Evolutionary conservation across 2,113 vertebrate genomes (phyloP), one percentile per base, ranked within the genome.

Genomic region (Globicephala melas): DNA sequence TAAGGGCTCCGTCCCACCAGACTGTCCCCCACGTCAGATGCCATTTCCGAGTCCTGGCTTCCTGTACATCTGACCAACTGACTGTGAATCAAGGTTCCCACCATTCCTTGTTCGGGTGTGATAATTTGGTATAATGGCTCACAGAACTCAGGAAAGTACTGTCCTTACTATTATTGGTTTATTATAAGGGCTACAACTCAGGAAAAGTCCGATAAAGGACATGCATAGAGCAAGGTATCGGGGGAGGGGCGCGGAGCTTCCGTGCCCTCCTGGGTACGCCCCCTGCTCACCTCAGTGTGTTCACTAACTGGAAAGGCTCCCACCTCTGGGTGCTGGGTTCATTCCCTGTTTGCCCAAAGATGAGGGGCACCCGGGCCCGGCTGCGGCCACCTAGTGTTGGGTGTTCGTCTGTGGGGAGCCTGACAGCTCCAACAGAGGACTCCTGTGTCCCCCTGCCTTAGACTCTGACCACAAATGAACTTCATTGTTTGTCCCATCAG

Each of bases 21-120:
- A 25, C 44, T 9, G 18, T 26, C 18, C 11, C 36, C 47, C 10
- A 5, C 3, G n/a, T 70, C 53, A 14, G 18, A 50, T 0, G 0
- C 38, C 26, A 26, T 0, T n/a, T 7, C 0, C 8, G 41, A 28
- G 82, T 55, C 55, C 21, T 0, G 3, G n/a, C n/a, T 67, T 65
- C 44, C 21, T 9, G 5, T 36, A 53, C 28, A n/a, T 67, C 79
- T 58, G 50, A 73, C 25, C 58, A 25, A 28, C 1, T 5, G 74
- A 23, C 76, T 60, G 0, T 31, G 44, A 33, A 23, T 92, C 67
- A 81, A 36, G 17, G 44, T 70, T 31, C 67, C 73, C 44, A 28
- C 5, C 8, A 1, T 21, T 10, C 41, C n/a, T 41, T 81, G 33
- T 80, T n/a, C 31, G 20, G 38, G 53, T 50, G 44, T 38, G 20